Conservation (phyloP, 2,797 vertebrate genomes). For the Halcyon leucocephala region DNA sequence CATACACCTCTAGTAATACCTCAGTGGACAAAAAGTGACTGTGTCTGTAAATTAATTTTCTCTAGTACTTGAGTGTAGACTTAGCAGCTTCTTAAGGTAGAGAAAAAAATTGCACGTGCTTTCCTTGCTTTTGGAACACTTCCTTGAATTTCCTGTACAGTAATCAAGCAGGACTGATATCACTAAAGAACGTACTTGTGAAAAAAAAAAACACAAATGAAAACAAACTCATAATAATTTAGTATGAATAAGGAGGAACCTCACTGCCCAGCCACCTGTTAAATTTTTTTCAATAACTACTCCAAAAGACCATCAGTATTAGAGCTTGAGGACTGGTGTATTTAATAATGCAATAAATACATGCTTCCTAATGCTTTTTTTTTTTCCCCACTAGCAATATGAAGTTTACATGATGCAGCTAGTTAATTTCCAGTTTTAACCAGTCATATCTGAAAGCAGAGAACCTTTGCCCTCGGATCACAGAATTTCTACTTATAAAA, state of each 20-base stretch:
- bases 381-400: not conserved
- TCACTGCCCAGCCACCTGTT: not conserved
- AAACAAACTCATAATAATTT: not conserved
- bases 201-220: not conserved
- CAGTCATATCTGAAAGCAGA: not conserved
- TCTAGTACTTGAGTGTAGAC: not conserved
- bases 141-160: not conserved
- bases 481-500: not conserved
- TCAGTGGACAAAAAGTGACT: not conserved
- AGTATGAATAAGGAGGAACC: not conserved
- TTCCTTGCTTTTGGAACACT: not conserved
- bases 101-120: not conserved
- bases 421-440: not conserved
- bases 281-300: not conserved
- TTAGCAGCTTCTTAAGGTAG: not conserved
- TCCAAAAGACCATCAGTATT: not conserved
- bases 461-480: not conserved
- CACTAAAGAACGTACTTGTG: not conserved
- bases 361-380: not conserved
- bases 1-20: not conserved
- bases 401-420: not conserved
- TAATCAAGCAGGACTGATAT: not conserved
- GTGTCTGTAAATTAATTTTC: not conserved
- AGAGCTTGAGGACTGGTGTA: not conserved
- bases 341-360: not conserved